A percentile compares a stretch with the other conserved stretches of the same genome.
These are phyloP conservation scores for Exocentrus adspersus DNA, from an alignment of 2,888 invertebrate species.

Conservation along the genomic window DNA sequence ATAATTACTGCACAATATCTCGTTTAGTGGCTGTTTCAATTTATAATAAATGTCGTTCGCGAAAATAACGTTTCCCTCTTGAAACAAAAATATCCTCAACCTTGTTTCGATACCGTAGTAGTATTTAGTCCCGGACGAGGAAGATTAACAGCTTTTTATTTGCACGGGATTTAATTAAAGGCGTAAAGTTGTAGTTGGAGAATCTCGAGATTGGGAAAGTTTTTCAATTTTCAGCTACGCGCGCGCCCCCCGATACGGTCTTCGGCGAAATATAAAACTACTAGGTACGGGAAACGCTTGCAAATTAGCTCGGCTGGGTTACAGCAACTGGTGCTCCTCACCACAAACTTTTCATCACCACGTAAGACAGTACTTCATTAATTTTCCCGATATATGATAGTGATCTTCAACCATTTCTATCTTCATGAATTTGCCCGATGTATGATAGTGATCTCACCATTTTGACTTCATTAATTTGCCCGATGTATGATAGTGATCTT, in stretches of 20 bases:
- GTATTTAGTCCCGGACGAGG: not conserved
- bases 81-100: not conserved
- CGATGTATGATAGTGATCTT: too few relatives aligned
- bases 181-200: slow-evolving; percentile 2
- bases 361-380: too few relatives aligned
- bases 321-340: too few relatives aligned
- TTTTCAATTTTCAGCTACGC: slow-evolving; percentile 3
- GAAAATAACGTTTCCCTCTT: slow-evolving; percentile 30
- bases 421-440: too few relatives aligned
- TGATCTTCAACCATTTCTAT: too few relatives aligned
- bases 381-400: too few relatives aligned
- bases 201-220: not conserved
- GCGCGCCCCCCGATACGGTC: not conserved
- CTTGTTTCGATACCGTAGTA: slow-evolving; percentile 19
- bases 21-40: slow-evolving; percentile 43
- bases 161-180: not conserved
- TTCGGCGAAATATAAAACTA: not conserved
- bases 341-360: too few relatives aligned
- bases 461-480: too few relatives aligned
- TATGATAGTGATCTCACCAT: too few relatives aligned
- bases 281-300: not conserved
- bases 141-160: slow-evolving; percentile 1
- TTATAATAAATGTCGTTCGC: slow-evolving; percentile 41
- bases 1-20: slow-evolving; percentile 39
- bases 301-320: not conserved